Evolutionary conservation across 2,888 invertebrate genomes (phyloP), one percentile per base, ranked within the genome.

Genomic region (Diaprepes abbreviatus): DNA sequence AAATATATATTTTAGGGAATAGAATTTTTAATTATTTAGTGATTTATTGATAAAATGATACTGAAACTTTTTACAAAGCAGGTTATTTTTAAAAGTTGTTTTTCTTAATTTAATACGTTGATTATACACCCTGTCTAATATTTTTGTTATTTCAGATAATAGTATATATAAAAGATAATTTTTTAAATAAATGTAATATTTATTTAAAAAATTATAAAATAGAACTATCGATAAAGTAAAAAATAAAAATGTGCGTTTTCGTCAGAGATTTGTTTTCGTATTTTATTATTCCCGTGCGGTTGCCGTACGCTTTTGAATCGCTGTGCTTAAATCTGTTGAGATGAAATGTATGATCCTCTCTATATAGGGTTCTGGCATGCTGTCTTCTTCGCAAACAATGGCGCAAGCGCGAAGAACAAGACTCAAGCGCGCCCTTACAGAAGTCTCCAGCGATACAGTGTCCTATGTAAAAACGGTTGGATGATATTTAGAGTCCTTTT

Each of bases 321-420:
- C 31, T 57, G 57, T 55, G 55, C 57, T 67, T 16, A 38, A 50
- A 63, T 68, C 66, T 60, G 57, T 70, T 70, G 57, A 73, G 70
- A 70, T 73, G 70, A 73, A 65, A 63, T 58, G 50, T 73, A 65
- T 77, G 75, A 71, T 76, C 74, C 75, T 77, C 67, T 63, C 65
- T 60, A 75, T 77, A 77, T 82, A 83, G 83, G 85, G 84, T 81
- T 91, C 93, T 91, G 93, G 93, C 84, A 91, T 93, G 87, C 92
- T 94, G 86, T 93, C 94, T 88, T 93, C 93, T 87, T 93, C 94
- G 87, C 92, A 93, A 88, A 93, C 93, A 85, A 90, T 94, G 90
- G 92, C 94, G 87, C 93, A 94, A 89, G 91, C 91, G 83, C 92
- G 94, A 83, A 90, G 94, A 82, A 90, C 92, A 84, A 90, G 92